Evolutionary conservation across 92 coral and sea anemone genomes (phyloP), one percentile per base, ranked within the genome.

Genomic region (Pocillopora meandrina): DNA sequence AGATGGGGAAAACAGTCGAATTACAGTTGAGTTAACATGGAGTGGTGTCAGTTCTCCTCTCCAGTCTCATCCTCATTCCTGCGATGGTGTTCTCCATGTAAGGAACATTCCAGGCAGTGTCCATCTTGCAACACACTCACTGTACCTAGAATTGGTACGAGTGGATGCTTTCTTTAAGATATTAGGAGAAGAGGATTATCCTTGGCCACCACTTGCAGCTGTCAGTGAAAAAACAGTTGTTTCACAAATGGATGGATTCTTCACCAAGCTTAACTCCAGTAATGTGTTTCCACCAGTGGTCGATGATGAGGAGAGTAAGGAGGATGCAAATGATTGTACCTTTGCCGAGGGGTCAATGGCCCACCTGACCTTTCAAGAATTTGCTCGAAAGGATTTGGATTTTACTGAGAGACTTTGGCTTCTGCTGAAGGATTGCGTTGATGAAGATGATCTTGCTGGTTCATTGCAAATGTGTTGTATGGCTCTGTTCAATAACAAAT

Each of bases 21-120:
- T 93, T n/a, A 81, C 89, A 55, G 89, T 97, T 9, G 99, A 97
- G 89, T 91, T 97, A 86, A 93, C 99, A 4, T 97, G 99, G 99
- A 90, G 87, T 81, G 89, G 92, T 49, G 92, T 95, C 5, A 79
- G 82, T 11, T 75, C 90, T 14, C 87, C 91, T 16, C 72, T 97
- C 12, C 99, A 97, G 69, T 84, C 94, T 12, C 99, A 98, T 36
- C 99, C 99, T 15, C 92, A 91, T 47, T 87, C 96, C 0, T 92
- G 98, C 52, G 91, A 97, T 52, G 93, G 98, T 49, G 95, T 97
- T 15, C 86, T 97, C 33, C 95, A 97, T 60, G 85, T 97, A 52
- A 88, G 90, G 72, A 93, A 90, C 19, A 57, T 91, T 62, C 99
- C 97, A 60, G 99, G 96, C 58, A 93, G 93, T 66, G 87, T 94